Conservation (phyloP, 2,888 invertebrate genomes). For the Drosophila nr. perissopoda region DNA sequence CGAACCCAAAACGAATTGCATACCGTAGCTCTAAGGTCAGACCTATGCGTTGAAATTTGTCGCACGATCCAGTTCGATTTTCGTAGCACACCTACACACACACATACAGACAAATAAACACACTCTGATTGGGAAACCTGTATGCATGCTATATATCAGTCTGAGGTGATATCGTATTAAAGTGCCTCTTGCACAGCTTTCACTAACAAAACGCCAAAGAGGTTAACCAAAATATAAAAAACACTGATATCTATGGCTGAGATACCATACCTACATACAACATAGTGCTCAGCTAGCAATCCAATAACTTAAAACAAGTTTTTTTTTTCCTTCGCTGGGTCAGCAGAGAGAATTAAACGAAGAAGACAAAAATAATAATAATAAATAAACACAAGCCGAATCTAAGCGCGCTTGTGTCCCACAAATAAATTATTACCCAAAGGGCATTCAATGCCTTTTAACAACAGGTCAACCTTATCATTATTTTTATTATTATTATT, state of each 20-base stretch:
- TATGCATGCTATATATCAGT: constrained; percentile 62
- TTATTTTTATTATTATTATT: constrained; percentile 82
- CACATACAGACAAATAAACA: constrained; percentile 11
- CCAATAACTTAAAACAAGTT: constrained; percentile 73
- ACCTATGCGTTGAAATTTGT: constrained; percentile 51
- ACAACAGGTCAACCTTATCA: constrained; percentile 83
- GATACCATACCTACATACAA: constrained; percentile 49
- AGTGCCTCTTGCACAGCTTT: constrained; percentile 72
- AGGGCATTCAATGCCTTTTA: constrained; percentile 83
- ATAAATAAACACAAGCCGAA: constrained; percentile 58
- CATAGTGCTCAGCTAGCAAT: constrained; percentile 47
- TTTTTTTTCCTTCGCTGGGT: constrained; percentile 26
- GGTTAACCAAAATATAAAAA: constrained; percentile 41
- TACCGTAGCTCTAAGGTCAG: constrained; percentile 21
- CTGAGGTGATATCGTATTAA: constrained; percentile 59
- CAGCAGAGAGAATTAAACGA: constrained; percentile 28
- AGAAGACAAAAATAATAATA: constrained; percentile 54
- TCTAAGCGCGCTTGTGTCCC: constrained; percentile 76
- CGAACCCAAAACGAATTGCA: constrained; percentile 16
- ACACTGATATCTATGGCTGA: constrained; percentile 55
- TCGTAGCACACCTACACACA: constrained; percentile 23
- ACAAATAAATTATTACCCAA: constrained; percentile 81
- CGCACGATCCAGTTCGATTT: constrained; percentile 72
- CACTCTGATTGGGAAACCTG: constrained; percentile 40
- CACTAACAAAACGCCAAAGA: constrained; percentile 62